Evolutionary conservation across 1,140 invertebrate genomes (phyloP).

Genomic region (Gonioctena quinquepunctata): DNA sequence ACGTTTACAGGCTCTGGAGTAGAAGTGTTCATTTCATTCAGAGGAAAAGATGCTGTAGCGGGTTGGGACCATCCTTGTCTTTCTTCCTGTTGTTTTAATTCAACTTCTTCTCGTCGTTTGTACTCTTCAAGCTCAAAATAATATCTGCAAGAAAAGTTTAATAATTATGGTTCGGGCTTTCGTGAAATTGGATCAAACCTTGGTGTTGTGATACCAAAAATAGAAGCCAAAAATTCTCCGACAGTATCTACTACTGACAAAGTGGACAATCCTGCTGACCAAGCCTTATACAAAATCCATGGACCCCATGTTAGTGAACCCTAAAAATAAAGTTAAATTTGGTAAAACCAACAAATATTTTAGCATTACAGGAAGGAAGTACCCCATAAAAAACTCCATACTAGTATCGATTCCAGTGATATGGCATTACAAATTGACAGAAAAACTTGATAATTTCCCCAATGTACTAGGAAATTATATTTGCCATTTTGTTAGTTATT

Average conservation of each 20-base stretch:
- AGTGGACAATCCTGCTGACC: conserved; percentile 65
- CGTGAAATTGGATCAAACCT: conserved; percentile 19
- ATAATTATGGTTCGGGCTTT: neutral
- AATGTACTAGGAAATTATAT: too few relatives aligned
- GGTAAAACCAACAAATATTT: too few relatives aligned
- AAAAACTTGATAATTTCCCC: too few relatives aligned
- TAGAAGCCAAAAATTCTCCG: conserved; percentile 80
- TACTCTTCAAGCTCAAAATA: conserved; percentile 86
- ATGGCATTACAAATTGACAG: too few relatives aligned
- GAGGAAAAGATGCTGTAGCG: conserved; percentile 13
- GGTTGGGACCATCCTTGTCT: conserved; percentile 48
- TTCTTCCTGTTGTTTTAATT: conserved; percentile 60
- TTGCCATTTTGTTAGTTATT: too few relatives aligned
- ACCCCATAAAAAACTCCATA: too few relatives aligned
- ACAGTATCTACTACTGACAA: conserved; percentile 79
- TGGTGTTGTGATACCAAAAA: conserved; percentile 88
- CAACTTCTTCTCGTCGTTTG: conserved; percentile 65
- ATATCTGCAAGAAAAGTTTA: conserved; percentile 66
- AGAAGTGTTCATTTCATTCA: conserved; percentile 26
- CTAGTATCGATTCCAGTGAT: too few relatives aligned
- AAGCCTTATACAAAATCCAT: conserved; percentile 74
- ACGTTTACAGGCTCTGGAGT: conserved; percentile 27
- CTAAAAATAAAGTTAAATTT: too few relatives aligned
- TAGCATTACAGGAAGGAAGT: too few relatives aligned
- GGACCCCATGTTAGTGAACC: conserved; percentile 66